These are phyloP conservation scores for Liolophura sinensis DNA, from an alignment of 1,140 invertebrate species.

Conservation along the genomic window DNA sequence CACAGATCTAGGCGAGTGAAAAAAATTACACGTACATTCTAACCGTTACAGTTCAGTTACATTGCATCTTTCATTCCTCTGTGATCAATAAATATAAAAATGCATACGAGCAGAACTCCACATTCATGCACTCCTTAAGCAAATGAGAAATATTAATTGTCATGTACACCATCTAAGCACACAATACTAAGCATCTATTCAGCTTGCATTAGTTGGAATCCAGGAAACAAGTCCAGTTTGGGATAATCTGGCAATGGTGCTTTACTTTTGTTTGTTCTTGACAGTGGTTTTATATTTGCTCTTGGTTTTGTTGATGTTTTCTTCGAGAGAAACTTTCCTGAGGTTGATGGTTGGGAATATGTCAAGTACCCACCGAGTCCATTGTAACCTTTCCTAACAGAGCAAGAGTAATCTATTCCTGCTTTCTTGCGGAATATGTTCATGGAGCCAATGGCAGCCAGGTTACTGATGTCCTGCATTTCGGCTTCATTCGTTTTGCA, in stretches of 20 bases:
- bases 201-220: too few species aligned
- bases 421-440: conserved; percentile 33
- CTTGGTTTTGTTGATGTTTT: conserved; percentile 6
- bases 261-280: not conserved
- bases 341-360: conserved; percentile 22
- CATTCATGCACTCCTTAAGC: too few species aligned
- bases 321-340: not conserved
- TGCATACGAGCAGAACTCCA: too few species aligned
- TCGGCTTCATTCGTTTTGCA: conserved; percentile 20
- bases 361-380: conserved; percentile 32
- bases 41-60: too few species aligned
- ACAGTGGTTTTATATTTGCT: conserved; percentile 1
- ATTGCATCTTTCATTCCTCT: too few species aligned
- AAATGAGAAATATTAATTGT: too few species aligned
- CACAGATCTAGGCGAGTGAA: too few species aligned
- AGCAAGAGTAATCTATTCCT: conserved; percentile 19
- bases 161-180: too few species aligned
- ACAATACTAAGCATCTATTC: too few species aligned
- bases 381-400: conserved; percentile 26
- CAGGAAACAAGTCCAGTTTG: not conserved
- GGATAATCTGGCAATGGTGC: conserved; percentile 7
- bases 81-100: too few species aligned
- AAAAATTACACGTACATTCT: too few species aligned
- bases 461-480: conserved; percentile 9
- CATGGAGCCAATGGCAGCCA: conserved; percentile 14